Conservation (phyloP, 2,113 vertebrate species). For the Carassius gibelio region DNA sequence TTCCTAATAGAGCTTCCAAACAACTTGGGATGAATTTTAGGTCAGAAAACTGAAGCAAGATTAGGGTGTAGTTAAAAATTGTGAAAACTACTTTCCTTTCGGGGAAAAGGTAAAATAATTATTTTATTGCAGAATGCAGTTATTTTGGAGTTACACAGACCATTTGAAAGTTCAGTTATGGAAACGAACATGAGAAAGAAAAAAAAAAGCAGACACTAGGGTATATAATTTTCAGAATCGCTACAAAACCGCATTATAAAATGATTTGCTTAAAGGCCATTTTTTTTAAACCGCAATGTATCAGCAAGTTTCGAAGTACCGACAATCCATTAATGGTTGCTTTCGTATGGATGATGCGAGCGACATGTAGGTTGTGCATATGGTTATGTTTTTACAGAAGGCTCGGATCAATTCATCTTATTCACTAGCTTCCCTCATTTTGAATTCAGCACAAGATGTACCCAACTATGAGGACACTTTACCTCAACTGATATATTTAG, state of each 20-base stretch:
- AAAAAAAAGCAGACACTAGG: background rate
- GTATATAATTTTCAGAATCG: background rate
- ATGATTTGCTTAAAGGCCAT: background rate
- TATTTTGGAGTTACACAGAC: slow-evolving; percentile 32
- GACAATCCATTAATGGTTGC: background rate
- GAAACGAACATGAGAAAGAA: too few species aligned
- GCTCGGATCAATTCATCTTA: background rate
- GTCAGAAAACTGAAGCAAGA: slow-evolving; percentile 50
- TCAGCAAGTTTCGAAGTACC: background rate
- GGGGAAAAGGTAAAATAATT: slow-evolving; percentile 49
- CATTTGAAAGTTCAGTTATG: background rate
- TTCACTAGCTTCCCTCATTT: background rate
- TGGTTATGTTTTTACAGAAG: background rate
- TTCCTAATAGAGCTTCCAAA: slow-evolving; percentile 35
- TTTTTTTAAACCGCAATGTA: background rate
- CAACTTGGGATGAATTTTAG: slow-evolving; percentile 32
- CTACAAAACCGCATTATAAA: slow-evolving; percentile 12
- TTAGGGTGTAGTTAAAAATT: slow-evolving; percentile 43
- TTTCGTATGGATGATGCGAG: slow-evolving; percentile 10
- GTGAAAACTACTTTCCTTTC: slow-evolving; percentile 48
- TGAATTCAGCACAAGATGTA: slow-evolving; percentile 40
- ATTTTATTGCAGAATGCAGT: slow-evolving; percentile 28
- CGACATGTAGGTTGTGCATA: background rate
- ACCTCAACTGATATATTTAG: slow-evolving; percentile 21
- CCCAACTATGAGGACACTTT: slow-evolving; percentile 29